Conservation (phyloP, 2,888 invertebrate genomes). For the Napeogenes sylphis region DNA sequence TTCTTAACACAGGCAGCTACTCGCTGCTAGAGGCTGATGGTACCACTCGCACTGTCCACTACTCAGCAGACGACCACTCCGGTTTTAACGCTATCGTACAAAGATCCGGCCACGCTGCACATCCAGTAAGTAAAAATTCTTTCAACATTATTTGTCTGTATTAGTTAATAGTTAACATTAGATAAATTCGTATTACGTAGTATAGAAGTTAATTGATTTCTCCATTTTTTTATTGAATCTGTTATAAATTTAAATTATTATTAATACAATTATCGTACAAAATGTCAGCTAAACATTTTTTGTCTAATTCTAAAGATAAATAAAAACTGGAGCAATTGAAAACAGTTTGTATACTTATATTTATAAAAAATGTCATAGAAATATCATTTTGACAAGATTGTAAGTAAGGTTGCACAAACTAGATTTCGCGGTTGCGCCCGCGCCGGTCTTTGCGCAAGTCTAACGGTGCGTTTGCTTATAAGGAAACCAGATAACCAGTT, state of each 20-base stretch:
- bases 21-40: conserved; percentile 81
- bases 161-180: too few species aligned
- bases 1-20: conserved; percentile 74
- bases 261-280: too few species aligned
- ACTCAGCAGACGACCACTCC: conserved; percentile 83
- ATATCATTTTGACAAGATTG: conserved; percentile 19
- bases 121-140: conserved; percentile 58
- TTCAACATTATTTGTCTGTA: not conserved
- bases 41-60: conserved; percentile 78
- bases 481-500: conserved; percentile 44
- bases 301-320: too few species aligned
- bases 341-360: not conserved
- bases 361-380: conserved; percentile 13
- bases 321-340: too few species aligned
- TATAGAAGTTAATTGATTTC: too few species aligned
- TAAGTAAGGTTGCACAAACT: conserved; percentile 50
- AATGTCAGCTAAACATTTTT: too few species aligned
- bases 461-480: conserved; percentile 52
- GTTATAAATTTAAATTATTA: too few species aligned
- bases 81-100: conserved; percentile 85
- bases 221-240: too few species aligned
- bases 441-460: conserved; percentile 48
- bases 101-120: conserved; percentile 80
- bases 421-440: conserved; percentile 51
- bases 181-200: too few species aligned